phyloP scores from a whole-genome alignment of 2,888 invertebrate species.

The Abrostola triplasia region DNA sequence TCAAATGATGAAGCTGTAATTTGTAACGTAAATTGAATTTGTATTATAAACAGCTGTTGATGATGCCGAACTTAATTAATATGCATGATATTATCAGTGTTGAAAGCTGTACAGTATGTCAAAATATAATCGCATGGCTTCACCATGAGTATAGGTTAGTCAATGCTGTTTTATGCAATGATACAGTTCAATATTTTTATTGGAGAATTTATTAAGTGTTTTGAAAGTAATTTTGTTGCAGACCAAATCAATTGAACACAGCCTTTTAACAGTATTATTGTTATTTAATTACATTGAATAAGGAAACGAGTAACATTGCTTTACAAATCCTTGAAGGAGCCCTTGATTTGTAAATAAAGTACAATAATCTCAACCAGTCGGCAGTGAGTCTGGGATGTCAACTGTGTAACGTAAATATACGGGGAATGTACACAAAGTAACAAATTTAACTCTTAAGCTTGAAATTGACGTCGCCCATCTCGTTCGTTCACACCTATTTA shows the following conservation, averaged over 20 bases:
- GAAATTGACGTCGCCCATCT: slow-evolving; percentile 33
- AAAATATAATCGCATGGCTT: no score
- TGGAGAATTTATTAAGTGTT: not conserved
- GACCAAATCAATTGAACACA: not conserved
- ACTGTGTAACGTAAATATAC: slow-evolving; percentile 52
- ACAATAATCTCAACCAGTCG: slow-evolving; percentile 18
- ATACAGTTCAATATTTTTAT: not conserved
- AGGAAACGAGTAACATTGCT: not conserved
- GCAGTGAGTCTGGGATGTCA: slow-evolving; percentile 43
- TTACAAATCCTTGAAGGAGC: slow-evolving; percentile 7
- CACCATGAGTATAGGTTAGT: no score
- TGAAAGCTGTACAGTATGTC: no score
- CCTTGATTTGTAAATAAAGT: slow-evolving; percentile 14
- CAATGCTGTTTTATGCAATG: no score
- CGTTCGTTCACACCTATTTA: slow-evolving; percentile 6
- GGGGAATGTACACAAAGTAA: slow-evolving; percentile 44
- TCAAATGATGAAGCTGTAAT: no score
- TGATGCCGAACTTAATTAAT: no score
- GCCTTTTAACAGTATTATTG: not conserved
- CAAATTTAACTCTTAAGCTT: slow-evolving; percentile 53
- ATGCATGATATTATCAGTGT: no score
- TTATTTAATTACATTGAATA: not conserved
- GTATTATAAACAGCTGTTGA: no score
- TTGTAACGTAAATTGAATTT: no score
- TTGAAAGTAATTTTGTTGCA: no score